Base-by-base conservation (phyloP, 2,888 invertebrate species). In the Acheta domesticus region DNA sequence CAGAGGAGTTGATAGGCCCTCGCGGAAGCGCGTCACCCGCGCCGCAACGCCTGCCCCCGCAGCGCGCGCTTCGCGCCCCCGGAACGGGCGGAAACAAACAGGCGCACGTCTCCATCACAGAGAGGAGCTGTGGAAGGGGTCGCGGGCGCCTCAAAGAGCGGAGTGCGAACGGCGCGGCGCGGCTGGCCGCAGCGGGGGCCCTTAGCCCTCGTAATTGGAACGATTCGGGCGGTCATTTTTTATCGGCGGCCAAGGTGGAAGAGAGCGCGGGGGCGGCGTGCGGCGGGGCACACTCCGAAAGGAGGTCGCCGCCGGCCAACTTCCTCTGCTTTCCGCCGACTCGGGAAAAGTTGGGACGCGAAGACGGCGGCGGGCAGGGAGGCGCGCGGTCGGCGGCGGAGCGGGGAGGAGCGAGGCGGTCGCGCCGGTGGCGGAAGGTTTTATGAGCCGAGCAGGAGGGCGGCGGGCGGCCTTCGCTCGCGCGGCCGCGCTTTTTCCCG, bases 121-220 rank as follows among this genome's bases (percentile, higher is more conserved):
- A 23, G 23, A 23, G 23, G 23, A 2, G 2, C 23, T 23, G n/a
- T n/a, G 23, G 3, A 23, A 23, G 23, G 23, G 23, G 23, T 3
- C 23, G 23, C 23, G 23, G 23, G 23, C 23, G 23, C 23, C 3
- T 23, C 23, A 23, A 23, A 23, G n/a, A 23, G 23, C 23, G 23
- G 23, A 23, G 23, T 3, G 23, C 23, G 23, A 23, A 23, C 23
- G 23, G 2, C 23, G n/a, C n/a, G 23, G 23, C 23, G 36, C 36
- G 36, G 36, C 36, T 36, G 36, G 36, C 36, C 36, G 5, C 36
- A 62, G 62, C 62, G 62, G n/a, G 62, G n/a, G n/a, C 62, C 62
- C 62, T 62, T 62, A 62, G n/a, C 62, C 62, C n/a, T n/a, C 62
- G 62, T 62, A 62, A 62, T 62, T 62, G 62, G 62, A 62, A 62